Evolutionary conservation across 2,113 vertebrate genomes (phyloP).

Genomic region (Pterocles gutturalis): DNA sequence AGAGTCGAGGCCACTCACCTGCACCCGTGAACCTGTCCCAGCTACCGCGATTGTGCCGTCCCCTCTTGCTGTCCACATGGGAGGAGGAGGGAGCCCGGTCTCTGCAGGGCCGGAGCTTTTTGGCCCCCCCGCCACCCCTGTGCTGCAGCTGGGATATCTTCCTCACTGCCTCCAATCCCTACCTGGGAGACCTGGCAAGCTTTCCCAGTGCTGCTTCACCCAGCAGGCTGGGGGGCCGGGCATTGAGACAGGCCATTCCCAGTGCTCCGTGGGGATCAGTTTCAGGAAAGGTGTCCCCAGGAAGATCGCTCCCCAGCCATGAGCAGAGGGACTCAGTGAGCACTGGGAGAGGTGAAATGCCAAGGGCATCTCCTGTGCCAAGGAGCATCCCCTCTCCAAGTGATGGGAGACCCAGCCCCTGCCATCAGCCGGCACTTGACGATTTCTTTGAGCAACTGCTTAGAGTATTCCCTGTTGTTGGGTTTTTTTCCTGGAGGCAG

Average conservation of each 20-base stretch:
- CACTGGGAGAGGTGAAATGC: neutral
- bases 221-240: neutral
- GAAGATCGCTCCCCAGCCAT: neutral
- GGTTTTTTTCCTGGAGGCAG: neutral
- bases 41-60: accelerated
- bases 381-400: neutral
- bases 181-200: neutral
- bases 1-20: accelerated
- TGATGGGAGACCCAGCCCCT: accelerated
- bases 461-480: neutral
- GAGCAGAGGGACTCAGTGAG: neutral
- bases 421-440: neutral
- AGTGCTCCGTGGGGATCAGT: neutral
- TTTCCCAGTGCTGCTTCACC: neutral
- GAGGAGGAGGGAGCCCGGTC: neutral
- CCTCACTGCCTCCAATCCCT: neutral
- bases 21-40: too few species aligned
- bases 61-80: neutral
- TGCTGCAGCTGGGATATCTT: neutral
- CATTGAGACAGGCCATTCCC: neutral
- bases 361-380: neutral
- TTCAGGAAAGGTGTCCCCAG: neutral
- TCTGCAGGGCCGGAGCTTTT: neutral
- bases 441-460: neutral
- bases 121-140: neutral